Base-by-base conservation (phyloP, 1,140 invertebrate species). In the Dendrolimus kikuchii region DNA sequence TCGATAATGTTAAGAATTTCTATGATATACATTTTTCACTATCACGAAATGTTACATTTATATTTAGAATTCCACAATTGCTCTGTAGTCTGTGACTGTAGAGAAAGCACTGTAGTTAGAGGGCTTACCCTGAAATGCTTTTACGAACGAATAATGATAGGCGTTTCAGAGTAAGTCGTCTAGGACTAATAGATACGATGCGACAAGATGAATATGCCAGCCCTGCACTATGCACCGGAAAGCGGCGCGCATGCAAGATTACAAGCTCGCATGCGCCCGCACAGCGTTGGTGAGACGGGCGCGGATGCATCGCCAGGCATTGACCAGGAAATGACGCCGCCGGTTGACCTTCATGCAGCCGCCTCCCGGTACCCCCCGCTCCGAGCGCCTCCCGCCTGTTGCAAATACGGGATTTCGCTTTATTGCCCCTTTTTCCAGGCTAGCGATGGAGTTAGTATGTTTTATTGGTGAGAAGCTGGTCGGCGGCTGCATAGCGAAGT, bases 321-420 rank as follows among this genome's bases (percentile, higher is more conserved):
- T 88, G 87, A 89, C 88, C 88, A 89, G 88, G 88, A 89, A 89
- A 88, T 87, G 84, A 86, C 82, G 87, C 80, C 77, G 80, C 73
- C 80, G 66, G 66, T 60, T 81, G 80, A 81, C 82, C 80, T 82
- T 83, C 80, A 82, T 71, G 60, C 57, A 69, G 64, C 59, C 78
- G 64, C 69, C 72, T 68, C 57, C 55, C 58, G 63, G 47, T 59
- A 60, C 59, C 57, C 65, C 50, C 57, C 77, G 62, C 72, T 58
- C 64, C 67, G 65, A 64, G 58, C 51, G 47, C 48, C 59, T 60
- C 66, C 72, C 52, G 49, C 54, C 49, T 23, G 23, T 23, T 23
- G 23, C 23, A 23, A 23, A 23, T 23, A 23, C 56, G 23, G 23
- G 42, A 43, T n/a, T 43, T 43, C 42, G 6, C 42, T 43, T 43